Evolutionary conservation across 2,888 invertebrate genomes (phyloP).

Genomic region (Pomacea canaliculata): DNA sequence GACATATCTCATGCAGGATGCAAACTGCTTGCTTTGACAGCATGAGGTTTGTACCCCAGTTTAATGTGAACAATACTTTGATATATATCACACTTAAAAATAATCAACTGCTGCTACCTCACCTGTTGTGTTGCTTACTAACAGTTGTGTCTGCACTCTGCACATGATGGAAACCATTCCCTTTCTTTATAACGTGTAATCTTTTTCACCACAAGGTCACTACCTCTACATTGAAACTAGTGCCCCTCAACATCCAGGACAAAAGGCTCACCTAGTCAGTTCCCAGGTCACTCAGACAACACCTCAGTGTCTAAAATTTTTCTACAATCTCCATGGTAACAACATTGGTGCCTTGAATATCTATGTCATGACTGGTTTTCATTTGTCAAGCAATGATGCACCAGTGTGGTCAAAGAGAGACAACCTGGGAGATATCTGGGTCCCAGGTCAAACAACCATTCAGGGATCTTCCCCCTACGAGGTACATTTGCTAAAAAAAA

Average conservation of each 20-base stretch:
- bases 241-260: constrained; percentile 38
- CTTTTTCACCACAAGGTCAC: constrained; percentile 43
- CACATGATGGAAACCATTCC: too few species aligned
- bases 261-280: constrained; percentile 51
- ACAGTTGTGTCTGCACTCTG: too few species aligned
- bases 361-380: constrained; percentile 45
- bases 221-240: constrained; percentile 61
- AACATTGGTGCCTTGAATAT: constrained; percentile 55
- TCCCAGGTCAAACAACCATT: constrained; percentile 47
- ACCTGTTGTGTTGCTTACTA: too few species aligned
- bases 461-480: constrained; percentile 36
- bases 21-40: too few species aligned
- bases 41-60: too few species aligned
- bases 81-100: too few species aligned
- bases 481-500: constrained; percentile 29
- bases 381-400: constrained; percentile 26
- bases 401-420: constrained; percentile 46
- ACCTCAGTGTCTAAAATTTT: constrained; percentile 56
- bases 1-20: too few species aligned
- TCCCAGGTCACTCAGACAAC: constrained; percentile 32
- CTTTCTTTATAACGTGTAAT: too few species aligned
- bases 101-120: too few species aligned
- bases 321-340: constrained; percentile 62
- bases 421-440: constrained; percentile 56
- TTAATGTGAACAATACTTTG: too few species aligned